Evolutionary conservation across 1,140 invertebrate species (phyloP).

Genomic region (Goniozus legneri): DNA sequence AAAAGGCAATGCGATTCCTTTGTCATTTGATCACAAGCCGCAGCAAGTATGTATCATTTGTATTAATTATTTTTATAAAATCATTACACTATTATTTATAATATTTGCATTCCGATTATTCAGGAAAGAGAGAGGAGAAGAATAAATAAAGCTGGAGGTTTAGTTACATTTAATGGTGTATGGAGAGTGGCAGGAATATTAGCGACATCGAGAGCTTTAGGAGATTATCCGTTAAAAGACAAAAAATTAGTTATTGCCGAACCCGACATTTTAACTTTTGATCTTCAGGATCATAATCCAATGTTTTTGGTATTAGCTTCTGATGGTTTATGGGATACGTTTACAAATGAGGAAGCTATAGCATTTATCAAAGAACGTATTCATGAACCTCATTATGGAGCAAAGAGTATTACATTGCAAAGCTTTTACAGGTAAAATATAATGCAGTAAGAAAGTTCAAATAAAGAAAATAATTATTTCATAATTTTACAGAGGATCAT

Average conservation of each 20-base stretch:
- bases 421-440: constrained; percentile 68
- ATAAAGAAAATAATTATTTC: constrained; percentile 6
- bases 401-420: constrained; percentile 84
- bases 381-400: constrained; percentile 81
- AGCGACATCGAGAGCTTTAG: constrained; percentile 90
- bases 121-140: constrained; percentile 80
- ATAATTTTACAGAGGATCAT: constrained; percentile 65
- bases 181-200: constrained; percentile 95
- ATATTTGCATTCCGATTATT: constrained; percentile 26
- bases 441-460: neutral
- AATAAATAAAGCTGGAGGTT: constrained; percentile 88
- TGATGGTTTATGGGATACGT: constrained; percentile 95
- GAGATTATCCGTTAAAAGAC: constrained; percentile 94
- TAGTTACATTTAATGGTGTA: constrained; percentile 92
- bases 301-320: constrained; percentile 89
- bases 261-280: constrained; percentile 93
- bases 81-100: constrained; percentile 6
- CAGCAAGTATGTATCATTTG: constrained; percentile 68
- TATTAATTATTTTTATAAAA: constrained; percentile 5
- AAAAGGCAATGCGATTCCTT: constrained; percentile 82
- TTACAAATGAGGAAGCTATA: constrained; percentile 90
- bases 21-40: constrained; percentile 96
- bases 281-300: constrained; percentile 79
- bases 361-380: constrained; percentile 79
- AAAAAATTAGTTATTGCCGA: constrained; percentile 90